phyloP scores from a whole-genome alignment of 2,888 invertebrate species.

The Biston betularia region DNA sequence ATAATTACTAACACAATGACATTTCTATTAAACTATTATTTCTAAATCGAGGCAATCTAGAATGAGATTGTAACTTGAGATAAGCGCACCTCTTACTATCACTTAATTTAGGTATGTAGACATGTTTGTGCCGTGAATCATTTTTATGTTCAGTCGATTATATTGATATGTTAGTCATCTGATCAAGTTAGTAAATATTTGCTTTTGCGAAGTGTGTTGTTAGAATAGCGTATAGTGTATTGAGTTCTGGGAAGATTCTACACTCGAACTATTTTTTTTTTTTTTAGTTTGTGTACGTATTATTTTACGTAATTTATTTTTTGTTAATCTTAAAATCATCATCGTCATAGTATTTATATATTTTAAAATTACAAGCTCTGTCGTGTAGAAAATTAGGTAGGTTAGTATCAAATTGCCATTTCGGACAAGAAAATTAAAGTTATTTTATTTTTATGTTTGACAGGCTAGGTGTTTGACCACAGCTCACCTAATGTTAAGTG shows the following conservation, averaged over 20 bases:
- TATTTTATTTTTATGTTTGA: no score
- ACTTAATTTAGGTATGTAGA: constrained; percentile 30
- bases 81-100: constrained; percentile 42
- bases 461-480: no score
- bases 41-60: constrained; percentile 59
- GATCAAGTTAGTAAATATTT: constrained; percentile 20
- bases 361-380: no score
- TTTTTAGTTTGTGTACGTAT: neutral
- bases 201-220: constrained; percentile 5
- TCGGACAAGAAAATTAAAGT: no score
- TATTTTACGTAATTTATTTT: neutral
- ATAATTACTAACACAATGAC: constrained; percentile 77
- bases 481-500: no score
- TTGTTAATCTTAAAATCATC: neutral
- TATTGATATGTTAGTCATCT: constrained; percentile 23
- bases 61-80: constrained; percentile 53
- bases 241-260: constrained; percentile 12
- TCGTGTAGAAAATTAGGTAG: no score
- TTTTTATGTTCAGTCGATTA: constrained; percentile 26
- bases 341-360: no score
- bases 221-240: neutral
- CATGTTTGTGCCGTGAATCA: constrained; percentile 21
- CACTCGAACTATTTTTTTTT: constrained; percentile 6
- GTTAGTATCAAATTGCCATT: no score
- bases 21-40: constrained; percentile 69